phyloP scores from a whole-genome alignment of 1,140 invertebrate species.

The Gonioctena quinquepunctata region DNA sequence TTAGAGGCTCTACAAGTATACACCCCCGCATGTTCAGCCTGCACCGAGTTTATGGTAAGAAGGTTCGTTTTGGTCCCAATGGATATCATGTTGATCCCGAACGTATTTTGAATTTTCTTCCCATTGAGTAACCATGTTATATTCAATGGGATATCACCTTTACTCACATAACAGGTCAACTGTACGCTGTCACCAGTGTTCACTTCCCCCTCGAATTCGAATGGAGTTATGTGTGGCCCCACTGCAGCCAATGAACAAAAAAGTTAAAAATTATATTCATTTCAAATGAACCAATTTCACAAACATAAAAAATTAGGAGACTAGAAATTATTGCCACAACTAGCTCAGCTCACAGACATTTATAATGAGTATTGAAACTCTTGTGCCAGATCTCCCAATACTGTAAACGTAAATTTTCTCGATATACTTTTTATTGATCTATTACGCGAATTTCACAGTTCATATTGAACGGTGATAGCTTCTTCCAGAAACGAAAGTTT shows the following conservation, averaged over 20 bases:
- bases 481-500: conserved; percentile 55
- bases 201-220: conserved; percentile 61
- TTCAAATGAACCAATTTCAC: too few relatives aligned
- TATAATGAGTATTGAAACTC: conserved; percentile 74
- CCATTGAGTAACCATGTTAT: conserved; percentile 68
- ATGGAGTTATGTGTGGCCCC: conserved; percentile 60
- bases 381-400: conserved; percentile 63
- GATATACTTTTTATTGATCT: conserved; percentile 60
- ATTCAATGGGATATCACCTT: conserved; percentile 71
- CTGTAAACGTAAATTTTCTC: conserved; percentile 28
- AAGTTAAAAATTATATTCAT: too few relatives aligned
- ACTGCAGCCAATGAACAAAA: too few relatives aligned
- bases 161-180: conserved; percentile 69
- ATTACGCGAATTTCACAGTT: conserved; percentile 64
- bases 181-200: conserved; percentile 73
- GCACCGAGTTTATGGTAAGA: conserved; percentile 60
- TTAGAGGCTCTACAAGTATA: conserved; percentile 74
- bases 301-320: too few relatives aligned
- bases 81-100: conserved; percentile 64
- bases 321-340: too few relatives aligned
- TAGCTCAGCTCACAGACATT: too few relatives aligned
- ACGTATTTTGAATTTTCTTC: conserved; percentile 43
- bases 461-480: conserved; percentile 40
- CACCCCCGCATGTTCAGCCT: conserved; percentile 68
- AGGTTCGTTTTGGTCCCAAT: conserved; percentile 57